These are phyloP conservation scores for Pachydiplax longipennis DNA, from an alignment of 2,888 invertebrate genomes.

Conservation along the genomic window DNA sequence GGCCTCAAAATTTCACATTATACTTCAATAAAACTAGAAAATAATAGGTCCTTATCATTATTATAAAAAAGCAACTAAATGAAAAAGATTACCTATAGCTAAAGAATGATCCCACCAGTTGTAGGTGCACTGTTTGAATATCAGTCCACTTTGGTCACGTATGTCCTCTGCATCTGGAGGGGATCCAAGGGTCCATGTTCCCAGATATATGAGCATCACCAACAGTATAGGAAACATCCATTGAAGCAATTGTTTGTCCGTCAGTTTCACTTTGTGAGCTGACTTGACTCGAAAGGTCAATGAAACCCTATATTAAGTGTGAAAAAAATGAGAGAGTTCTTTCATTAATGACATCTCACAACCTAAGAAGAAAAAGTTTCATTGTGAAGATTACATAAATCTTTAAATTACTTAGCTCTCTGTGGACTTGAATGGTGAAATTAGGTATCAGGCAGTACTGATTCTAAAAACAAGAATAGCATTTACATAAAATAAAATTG, in stretches of 20 bases:
- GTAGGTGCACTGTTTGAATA: slow-evolving; percentile 88
- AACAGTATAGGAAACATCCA: slow-evolving; percentile 93
- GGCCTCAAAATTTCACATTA: too few species aligned
- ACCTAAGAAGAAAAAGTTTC: background rate
- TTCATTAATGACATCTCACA: background rate
- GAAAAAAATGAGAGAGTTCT: slow-evolving; percentile 50
- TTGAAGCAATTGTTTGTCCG: slow-evolving; percentile 89
- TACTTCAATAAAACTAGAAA: too few species aligned
- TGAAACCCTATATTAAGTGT: slow-evolving; percentile 73
- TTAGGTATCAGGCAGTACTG: background rate
- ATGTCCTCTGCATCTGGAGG: slow-evolving; percentile 85
- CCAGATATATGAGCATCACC: slow-evolving; percentile 86
- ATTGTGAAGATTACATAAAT: background rate
- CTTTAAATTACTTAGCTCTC: background rate
- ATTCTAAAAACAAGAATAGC: background rate
- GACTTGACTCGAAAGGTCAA: slow-evolving; percentile 92
- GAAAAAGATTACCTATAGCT: slow-evolving; percentile 72
- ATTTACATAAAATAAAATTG: background rate
- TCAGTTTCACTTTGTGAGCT: slow-evolving; percentile 89
- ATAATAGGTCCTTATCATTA: too few species aligned
- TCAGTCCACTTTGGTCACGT: slow-evolving; percentile 75
- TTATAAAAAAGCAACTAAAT: too few species aligned
- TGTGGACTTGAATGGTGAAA: background rate
- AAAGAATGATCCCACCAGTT: slow-evolving; percentile 96
- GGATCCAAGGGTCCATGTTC: slow-evolving; percentile 89